A percentile compares a stretch with the other conserved stretches of the same genome.
These are phyloP conservation scores for Portunus trituberculatus DNA, from an alignment of 1,140 invertebrate species.

Conservation along the genomic window DNA sequence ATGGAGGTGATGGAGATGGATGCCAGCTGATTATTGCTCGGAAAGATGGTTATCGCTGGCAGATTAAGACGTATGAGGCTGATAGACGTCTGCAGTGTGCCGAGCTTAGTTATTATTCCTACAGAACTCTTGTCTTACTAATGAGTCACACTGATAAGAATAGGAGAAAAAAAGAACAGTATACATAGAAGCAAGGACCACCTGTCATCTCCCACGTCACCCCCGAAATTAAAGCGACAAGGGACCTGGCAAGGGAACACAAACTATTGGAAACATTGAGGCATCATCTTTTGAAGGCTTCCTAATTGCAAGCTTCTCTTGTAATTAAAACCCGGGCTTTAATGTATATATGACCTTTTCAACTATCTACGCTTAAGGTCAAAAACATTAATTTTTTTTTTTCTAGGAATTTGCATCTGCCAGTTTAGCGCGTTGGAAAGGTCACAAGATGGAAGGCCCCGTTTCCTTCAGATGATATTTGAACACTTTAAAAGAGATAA, in stretches of 20 bases:
- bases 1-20: neutral
- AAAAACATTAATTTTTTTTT: neutral
- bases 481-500: neutral
- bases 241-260: neutral
- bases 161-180: neutral
- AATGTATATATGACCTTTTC: neutral
- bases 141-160: neutral
- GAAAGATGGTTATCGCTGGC: constrained; percentile 10
- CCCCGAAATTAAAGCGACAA: neutral
- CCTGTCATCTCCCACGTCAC: neutral
- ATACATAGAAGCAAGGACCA: neutral
- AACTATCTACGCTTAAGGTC: neutral
- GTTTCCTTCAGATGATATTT: neutral
- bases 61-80: constrained; percentile 12
- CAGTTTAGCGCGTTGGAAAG: neutral
- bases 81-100: neutral
- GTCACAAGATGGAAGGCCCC: neutral
- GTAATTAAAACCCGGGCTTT: neutral
- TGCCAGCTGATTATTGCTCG: constrained; percentile 20
- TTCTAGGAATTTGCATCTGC: neutral
- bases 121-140: neutral
- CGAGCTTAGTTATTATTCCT: neutral
- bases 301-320: neutral
- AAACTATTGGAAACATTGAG: neutral
- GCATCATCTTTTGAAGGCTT: neutral